Conservation (phyloP, 2,113 vertebrate species). For the Orycteropus afer region DNA sequence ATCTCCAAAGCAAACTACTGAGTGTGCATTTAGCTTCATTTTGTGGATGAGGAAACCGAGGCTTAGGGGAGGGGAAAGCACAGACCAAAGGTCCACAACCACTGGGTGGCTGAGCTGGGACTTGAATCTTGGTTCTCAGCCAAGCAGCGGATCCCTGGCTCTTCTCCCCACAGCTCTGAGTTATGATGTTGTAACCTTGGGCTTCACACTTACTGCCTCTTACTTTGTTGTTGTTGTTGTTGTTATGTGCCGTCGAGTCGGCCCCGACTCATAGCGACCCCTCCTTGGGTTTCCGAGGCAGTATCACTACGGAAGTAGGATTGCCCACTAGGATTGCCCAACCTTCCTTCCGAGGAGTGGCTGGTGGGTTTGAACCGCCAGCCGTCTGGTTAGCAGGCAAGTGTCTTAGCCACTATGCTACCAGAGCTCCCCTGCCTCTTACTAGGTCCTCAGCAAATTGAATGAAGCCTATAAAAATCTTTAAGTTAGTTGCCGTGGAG, state of each 20-base stretch:
- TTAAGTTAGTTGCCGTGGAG: neutral
- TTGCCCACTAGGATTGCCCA: no score
- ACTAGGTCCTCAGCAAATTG: neutral
- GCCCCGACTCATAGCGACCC: no score
- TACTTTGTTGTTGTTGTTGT: no score
- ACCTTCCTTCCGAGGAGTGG: no score
- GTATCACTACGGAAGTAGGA: no score
- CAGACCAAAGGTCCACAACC: neutral
- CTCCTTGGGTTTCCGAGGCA: no score
- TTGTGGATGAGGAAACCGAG: conserved; percentile 18
- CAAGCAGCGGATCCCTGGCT: neutral
- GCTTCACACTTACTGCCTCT: neutral
- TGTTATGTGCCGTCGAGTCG: no score
- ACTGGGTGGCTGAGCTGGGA: neutral
- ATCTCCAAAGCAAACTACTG: neutral
- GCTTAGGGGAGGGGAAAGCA: neutral
- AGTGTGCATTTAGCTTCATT: neutral
- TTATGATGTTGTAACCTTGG: neutral
- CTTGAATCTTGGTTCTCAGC: neutral
- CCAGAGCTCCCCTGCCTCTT: no score
- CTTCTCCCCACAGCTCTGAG: neutral
- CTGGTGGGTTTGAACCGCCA: no score
- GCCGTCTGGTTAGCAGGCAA: no score
- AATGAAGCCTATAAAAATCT: neutral
- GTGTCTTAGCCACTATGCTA: no score